Evolutionary conservation across 2,113 vertebrate species (phyloP).

Genomic region (Datnioides undecimradiatus): DNA sequence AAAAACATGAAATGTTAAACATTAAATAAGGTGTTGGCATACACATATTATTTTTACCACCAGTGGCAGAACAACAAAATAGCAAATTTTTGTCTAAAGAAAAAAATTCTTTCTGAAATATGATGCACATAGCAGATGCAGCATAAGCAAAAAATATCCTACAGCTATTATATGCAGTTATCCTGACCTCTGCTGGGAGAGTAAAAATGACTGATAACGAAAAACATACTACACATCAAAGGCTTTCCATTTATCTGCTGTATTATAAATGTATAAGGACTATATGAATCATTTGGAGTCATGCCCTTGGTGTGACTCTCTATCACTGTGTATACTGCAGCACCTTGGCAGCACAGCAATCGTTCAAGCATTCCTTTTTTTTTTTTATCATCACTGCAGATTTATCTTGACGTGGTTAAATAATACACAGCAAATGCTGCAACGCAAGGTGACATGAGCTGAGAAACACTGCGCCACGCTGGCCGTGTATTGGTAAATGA

Average conservation of each 20-base stretch:
- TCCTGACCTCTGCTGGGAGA: conserved; percentile 13
- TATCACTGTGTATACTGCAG: not conserved
- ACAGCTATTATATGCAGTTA: not conserved
- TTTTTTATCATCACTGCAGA: conserved; percentile 2
- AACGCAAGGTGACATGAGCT: conserved; percentile 38
- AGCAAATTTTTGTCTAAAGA: not conserved
- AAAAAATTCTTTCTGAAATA: not conserved
- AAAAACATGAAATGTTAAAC: conserved; percentile 42
- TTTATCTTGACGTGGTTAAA: conserved; percentile 47
- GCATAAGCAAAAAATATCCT: not conserved
- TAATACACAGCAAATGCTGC: conserved; percentile 28
- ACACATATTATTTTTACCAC: too few relatives aligned
- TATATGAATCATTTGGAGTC: not conserved
- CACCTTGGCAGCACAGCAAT: not conserved
- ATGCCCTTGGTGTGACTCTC: not conserved
- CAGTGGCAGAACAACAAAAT: not conserved
- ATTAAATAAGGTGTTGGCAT: too few relatives aligned
- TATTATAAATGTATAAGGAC: not conserved
- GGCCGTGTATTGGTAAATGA: conserved; percentile 10
- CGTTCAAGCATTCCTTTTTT: conserved; percentile 1
- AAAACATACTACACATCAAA: too few relatives aligned
- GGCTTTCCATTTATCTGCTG: not conserved
- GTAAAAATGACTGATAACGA: not conserved
- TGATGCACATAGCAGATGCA: not conserved
- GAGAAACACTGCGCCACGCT: not conserved